Evolutionary conservation across 2,888 invertebrate genomes (phyloP).

Genomic region (Antheraea yamamai): DNA sequence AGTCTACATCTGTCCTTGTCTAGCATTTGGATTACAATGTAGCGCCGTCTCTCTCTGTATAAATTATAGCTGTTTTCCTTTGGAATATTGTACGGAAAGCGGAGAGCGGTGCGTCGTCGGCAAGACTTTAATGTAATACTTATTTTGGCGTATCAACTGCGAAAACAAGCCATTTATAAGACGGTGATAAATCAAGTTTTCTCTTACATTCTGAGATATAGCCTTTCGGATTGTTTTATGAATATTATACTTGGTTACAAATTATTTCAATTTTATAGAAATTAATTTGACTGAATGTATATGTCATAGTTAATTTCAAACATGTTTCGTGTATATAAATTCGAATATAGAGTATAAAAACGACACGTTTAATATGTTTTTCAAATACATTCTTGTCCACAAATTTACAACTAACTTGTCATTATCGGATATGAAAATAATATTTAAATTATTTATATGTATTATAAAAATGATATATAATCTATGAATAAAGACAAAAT

Average conservation of each 20-base stretch:
- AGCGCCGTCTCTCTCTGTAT: constrained; percentile 50
- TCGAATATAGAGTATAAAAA: too few relatives aligned
- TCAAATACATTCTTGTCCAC: too few relatives aligned
- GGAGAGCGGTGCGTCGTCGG: constrained; percentile 40
- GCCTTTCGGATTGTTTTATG: constrained; percentile 12
- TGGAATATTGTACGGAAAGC: constrained; percentile 58
- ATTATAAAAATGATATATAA: too few relatives aligned
- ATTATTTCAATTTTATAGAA: not conserved
- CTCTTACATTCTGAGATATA: constrained; percentile 35
- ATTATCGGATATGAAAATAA: too few relatives aligned
- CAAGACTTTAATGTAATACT: constrained; percentile 66
- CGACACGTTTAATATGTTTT: too few relatives aligned
- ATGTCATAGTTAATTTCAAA: not conserved
- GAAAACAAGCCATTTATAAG: constrained; percentile 72
- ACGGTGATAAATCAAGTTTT: constrained; percentile 60
- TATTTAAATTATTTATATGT: too few relatives aligned
- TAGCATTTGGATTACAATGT: constrained; percentile 36
- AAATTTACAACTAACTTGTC: too few relatives aligned
- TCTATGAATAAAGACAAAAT: too few relatives aligned
- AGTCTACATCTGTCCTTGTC: constrained; percentile 40
- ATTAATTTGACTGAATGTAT: not conserved
- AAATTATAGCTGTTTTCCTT: constrained; percentile 72
- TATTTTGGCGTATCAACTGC: constrained; percentile 64
- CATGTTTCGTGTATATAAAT: too few relatives aligned
- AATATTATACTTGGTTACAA: not conserved